Base-by-base conservation (phyloP, 2,113 vertebrate genomes). In the Passer montanus region DNA sequence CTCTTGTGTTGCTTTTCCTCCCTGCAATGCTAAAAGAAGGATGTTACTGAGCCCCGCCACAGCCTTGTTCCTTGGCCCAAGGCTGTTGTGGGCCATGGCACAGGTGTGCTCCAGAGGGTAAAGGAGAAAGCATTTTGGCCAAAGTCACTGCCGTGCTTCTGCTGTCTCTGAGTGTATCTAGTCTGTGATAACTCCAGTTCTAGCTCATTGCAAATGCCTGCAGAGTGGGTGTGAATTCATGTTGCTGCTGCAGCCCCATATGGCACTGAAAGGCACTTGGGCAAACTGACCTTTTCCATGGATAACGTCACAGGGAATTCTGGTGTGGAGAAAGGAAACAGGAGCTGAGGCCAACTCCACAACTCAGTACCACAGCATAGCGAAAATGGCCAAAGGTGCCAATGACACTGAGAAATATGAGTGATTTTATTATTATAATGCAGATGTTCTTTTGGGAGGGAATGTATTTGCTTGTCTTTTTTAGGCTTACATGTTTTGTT, bases 231-330 rank as follows among this genome's bases (percentile, higher is more conserved):
- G 22, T 9, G 11, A 56, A 44, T 9, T 53, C 15, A 35, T 5
- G 7, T 0, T 31, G 19, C 11, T 82, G 33, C 35, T 70, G n/a
- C 35, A 67, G 27, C n/a, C 26, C n/a, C 19, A 1, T 5, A 3
- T 0, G 30, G 44, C 26, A 27, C 22, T 16, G 47, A 50, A 15
- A 33, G 31, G 28, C n/a, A 27, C 13, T 1, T 0, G 23, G 15
- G 46, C 43, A 76, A 64, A 69, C 11, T 24, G 66, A 63, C 22
- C 46, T 66, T 4, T 4, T 35, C 21, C 24, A 3, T 13, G 7
- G 8, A 2, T 4, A 10, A 35, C 5, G 10, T 15, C 64, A 75
- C 35, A 62, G 49, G 39, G 55, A 88, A 22, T 24, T 5, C 27
- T 22, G 9, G 13, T 27, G 41, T 11, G 47, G 35, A 68, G 81